Conservation (phyloP, 2,888 invertebrate genomes). For the Epirrhoe tristata region DNA sequence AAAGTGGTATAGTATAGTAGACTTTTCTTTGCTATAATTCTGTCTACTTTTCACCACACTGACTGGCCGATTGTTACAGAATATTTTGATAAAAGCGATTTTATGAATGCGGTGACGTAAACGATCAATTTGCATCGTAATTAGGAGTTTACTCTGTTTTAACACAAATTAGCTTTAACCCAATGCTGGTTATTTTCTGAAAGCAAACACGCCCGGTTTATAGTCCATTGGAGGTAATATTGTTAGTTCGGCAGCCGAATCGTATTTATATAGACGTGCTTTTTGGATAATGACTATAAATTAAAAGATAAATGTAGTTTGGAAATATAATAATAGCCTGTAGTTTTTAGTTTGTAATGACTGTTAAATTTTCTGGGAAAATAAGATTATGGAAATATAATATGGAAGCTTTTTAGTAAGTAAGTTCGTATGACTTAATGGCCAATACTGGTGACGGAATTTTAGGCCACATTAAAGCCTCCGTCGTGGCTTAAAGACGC, state of each 20-base stretch:
- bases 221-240: slow-evolving; percentile 40
- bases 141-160: slow-evolving; percentile 74
- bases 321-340: too few species aligned
- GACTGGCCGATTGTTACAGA: slow-evolving; percentile 44
- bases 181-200: slow-evolving; percentile 60
- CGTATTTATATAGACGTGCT: slow-evolving; percentile 27
- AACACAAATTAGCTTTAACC: slow-evolving; percentile 75
- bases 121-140: slow-evolving; percentile 82
- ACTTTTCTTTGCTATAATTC: background rate
- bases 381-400: too few species aligned
- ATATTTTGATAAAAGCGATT: slow-evolving; percentile 57
- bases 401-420: too few species aligned
- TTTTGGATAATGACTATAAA: slow-evolving; percentile 13
- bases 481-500: too few species aligned
- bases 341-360: too few species aligned
- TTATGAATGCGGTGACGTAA: slow-evolving; percentile 72
- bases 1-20: background rate
- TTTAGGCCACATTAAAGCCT: too few species aligned
- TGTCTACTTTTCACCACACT: slow-evolving; percentile 29
- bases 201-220: slow-evolving; percentile 55
- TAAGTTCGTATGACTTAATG: too few species aligned
- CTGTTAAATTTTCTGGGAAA: too few species aligned
- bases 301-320: slow-evolving; percentile 4
- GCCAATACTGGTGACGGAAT: too few species aligned
- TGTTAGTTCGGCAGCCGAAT: slow-evolving; percentile 26